These are phyloP conservation scores for Oncorhynchus kisutch DNA, from an alignment of 2,113 vertebrate genomes.

Conservation along the genomic window DNA sequence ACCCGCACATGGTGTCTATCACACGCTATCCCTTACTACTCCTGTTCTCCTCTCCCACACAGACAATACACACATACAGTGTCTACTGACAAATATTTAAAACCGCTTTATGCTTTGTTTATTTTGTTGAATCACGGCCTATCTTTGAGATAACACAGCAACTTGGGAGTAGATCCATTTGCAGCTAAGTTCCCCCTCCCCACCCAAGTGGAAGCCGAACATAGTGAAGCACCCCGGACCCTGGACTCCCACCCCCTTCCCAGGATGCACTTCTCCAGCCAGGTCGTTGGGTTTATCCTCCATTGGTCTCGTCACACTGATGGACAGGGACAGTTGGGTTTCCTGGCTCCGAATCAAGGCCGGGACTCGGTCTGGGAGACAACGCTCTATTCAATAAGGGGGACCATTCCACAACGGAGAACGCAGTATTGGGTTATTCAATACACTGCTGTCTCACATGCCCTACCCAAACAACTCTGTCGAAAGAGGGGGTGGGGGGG, in stretches of 20 bases:
- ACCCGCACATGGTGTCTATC: constrained; percentile 42
- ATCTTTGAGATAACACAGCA: constrained; percentile 14
- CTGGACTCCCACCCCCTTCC: not conserved
- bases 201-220: constrained; percentile 1
- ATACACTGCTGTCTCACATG: constrained; percentile 32
- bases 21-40: constrained; percentile 36
- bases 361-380: constrained; percentile 44
- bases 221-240: not conserved
- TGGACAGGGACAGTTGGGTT: constrained; percentile 65
- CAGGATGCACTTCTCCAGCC: not conserved
- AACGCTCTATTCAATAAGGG: constrained; percentile 56
- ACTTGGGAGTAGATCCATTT: constrained; percentile 2
- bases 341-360: constrained; percentile 57
- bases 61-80: constrained; percentile 25
- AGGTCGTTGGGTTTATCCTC: constrained; percentile 53
- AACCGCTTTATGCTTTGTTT: constrained; percentile 13
- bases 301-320: constrained; percentile 49
- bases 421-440: constrained; percentile 38
- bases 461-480: constrained; percentile 1
- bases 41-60: constrained; percentile 17
- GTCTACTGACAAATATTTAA: not conserved
- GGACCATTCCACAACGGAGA: constrained; percentile 42
- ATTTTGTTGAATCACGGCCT: constrained; percentile 3
- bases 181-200: not conserved
- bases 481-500: not conserved